Evolutionary conservation across 2,888 invertebrate species (phyloP).

Genomic region (Melinopterus prodromus): DNA sequence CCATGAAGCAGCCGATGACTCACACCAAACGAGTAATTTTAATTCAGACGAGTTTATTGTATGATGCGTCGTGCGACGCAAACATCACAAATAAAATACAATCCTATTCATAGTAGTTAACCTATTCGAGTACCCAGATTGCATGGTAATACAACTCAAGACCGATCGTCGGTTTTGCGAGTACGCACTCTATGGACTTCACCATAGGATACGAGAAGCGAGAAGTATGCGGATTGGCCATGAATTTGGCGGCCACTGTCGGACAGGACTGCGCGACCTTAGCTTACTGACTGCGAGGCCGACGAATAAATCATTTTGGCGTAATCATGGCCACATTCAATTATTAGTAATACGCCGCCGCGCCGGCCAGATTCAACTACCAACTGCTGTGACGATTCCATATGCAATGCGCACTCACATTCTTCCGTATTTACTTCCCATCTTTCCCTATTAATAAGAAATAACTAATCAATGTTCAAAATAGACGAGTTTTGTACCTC

Average conservation of each 20-base stretch:
- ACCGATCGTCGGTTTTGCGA: not conserved
- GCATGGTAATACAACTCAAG: not conserved
- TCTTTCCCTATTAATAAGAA: not conserved
- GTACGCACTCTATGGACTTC: not conserved
- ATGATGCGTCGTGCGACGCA: not conserved
- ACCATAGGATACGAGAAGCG: not conserved
- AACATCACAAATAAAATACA: not conserved
- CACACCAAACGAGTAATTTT: too few relatives aligned
- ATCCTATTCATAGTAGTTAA: not conserved
- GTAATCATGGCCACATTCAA: slow-evolving; percentile 19
- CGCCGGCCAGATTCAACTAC: not conserved
- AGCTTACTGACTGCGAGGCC: slow-evolving; percentile 48
- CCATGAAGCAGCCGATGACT: too few relatives aligned
- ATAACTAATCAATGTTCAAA: too few relatives aligned
- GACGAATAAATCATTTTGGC: slow-evolving; percentile 41
- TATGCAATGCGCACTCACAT: not conserved
- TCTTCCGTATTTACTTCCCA: not conserved
- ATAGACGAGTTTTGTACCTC: too few relatives aligned
- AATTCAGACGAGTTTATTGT: too few relatives aligned
- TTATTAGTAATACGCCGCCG: not conserved
- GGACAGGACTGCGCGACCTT: slow-evolving; percentile 46
- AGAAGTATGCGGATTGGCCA: slow-evolving; percentile 41
- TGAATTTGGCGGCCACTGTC: slow-evolving; percentile 47
- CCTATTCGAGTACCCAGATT: slow-evolving; percentile 6
- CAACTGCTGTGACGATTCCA: not conserved